These are phyloP conservation scores for Plectus sambesii DNA, from an alignment of 1,140 invertebrate species.

Conservation along the genomic window DNA sequence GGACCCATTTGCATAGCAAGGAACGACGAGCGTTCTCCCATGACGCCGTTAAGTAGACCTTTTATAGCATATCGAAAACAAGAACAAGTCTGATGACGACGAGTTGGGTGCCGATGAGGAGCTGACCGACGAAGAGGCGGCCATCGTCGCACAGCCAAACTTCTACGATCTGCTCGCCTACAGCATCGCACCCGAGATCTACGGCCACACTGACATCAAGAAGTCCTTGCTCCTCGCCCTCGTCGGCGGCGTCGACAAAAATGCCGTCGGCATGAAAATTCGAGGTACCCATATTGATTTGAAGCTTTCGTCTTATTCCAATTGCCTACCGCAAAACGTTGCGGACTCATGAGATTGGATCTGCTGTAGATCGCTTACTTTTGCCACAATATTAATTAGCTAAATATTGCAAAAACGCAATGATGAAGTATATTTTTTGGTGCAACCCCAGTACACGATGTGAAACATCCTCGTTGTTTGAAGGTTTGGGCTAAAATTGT, in stretches of 20 bases:
- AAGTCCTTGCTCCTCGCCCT: slow-evolving; percentile 83
- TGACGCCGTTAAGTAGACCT: too few species aligned
- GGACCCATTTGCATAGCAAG: too few species aligned
- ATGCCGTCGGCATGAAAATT: slow-evolving; percentile 61
- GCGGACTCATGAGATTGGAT: too few species aligned
- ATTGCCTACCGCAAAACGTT: neutral
- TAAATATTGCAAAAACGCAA: slow-evolving; percentile 7
- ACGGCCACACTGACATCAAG: slow-evolving; percentile 89
- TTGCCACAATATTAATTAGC: too few species aligned
- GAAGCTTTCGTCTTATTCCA: too few species aligned
- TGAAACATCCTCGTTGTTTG: too few species aligned
- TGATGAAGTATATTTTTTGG: slow-evolving; percentile 10
- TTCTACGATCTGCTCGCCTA: slow-evolving; percentile 82
- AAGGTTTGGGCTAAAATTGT: neutral
- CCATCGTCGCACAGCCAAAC: slow-evolving; percentile 53
- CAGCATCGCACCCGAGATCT: slow-evolving; percentile 96
- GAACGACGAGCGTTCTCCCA: too few species aligned
- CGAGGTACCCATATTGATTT: slow-evolving; percentile 51
- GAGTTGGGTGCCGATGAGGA: slow-evolving; percentile 19
- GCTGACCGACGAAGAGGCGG: slow-evolving; percentile 32
- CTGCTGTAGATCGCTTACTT: too few species aligned
- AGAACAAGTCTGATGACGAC: slow-evolving; percentile 17
- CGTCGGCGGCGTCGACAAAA: slow-evolving; percentile 87
- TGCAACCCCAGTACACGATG: too few species aligned
- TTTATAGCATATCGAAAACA: slow-evolving; percentile 36